Base-by-base conservation (phyloP, 2,797 vertebrate species). In the Molossus molossus region DNA sequence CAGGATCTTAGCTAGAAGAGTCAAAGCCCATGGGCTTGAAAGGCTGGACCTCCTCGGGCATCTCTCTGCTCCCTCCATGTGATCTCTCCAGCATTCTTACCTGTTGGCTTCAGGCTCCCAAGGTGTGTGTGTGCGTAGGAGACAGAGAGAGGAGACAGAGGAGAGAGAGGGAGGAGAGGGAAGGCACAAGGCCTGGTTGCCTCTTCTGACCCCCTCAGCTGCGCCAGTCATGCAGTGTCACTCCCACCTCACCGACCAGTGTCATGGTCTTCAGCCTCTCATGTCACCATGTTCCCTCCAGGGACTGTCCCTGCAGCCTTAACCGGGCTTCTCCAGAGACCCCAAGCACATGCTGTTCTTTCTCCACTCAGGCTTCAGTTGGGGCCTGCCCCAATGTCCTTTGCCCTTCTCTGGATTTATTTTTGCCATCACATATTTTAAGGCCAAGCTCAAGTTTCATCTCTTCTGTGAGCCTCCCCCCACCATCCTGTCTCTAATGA, bases 401-500 rank as follows among this genome's bases (percentile, higher is more conserved):
- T 73, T 60, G 37, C 9, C 37, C 25, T 55, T 84, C 50, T 50
- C 64, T 90, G 70, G 69, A 65, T 60, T 96, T 82, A 45, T 76
- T 50, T 95, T 85, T 75, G 64, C n/a, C 60, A 29, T 72, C 72
- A 55, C 29, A 55, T 76, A 45, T 67, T 92, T n/a, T 57, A 87
- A 91, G 48, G 80, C 12, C 48, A 83, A 33, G 6, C 21, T 80
- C 20, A 79, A 77, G 55, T 89, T 50, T 83, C 27, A 21, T 33
- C 27, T 65, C 48, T 37, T 58, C 73, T 62, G 0, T 20, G 62
- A 90, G 33, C 25, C 53, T 94, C 57, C 6, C 4, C 29, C 7
- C 4, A 4, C 57, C 18, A 5, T 33, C 25, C 18, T 81, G 4
- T 45, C 60, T 89, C 77, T 75, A 64, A 53, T 4, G 55, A 82